A percentile compares a stretch with the other conserved stretches of the same genome.
phyloP scores from a whole-genome alignment of 2,888 invertebrate genomes.

The Heliconius ismenius region DNA sequence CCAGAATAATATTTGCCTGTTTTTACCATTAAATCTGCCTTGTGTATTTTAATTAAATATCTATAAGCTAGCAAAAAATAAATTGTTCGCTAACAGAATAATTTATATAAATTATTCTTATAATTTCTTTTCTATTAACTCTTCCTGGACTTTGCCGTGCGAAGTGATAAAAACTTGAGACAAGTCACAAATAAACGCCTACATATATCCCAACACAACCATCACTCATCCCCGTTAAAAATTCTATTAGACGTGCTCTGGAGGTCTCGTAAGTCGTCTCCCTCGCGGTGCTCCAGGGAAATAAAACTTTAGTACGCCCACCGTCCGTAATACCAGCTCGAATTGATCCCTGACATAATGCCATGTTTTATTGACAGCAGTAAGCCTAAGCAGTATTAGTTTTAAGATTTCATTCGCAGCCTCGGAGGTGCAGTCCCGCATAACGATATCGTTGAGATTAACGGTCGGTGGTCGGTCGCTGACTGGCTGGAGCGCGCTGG shows the following conservation, averaged over 20 bases:
- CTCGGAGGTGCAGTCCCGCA: conserved; percentile 22
- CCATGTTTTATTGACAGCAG: conserved; percentile 52
- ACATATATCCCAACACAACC: background rate
- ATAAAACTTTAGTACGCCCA: conserved; percentile 65
- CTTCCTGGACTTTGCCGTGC: background rate
- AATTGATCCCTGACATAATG: conserved; percentile 56
- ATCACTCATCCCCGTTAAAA: conserved; percentile 54
- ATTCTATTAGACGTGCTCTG: conserved; percentile 57
- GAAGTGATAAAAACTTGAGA: background rate
- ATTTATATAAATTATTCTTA: background rate
- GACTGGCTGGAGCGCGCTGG: background rate
- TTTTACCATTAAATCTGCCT: too few relatives aligned
- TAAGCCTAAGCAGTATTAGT: conserved; percentile 26
- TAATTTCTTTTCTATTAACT: too few relatives aligned
- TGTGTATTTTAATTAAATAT: too few relatives aligned
- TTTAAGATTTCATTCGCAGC: conserved; percentile 32
- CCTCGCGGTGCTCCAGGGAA: conserved; percentile 57
- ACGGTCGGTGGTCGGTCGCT: conserved; percentile 5
- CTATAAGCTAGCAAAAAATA: too few relatives aligned
- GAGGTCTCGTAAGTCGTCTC: conserved; percentile 48
- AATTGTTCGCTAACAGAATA: too few relatives aligned
- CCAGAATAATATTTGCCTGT: too few relatives aligned
- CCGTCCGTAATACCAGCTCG: conserved; percentile 58
- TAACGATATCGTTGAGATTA: conserved; percentile 25
- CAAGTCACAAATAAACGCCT: background rate